Evolutionary conservation across 2,888 invertebrate species (phyloP).

Genomic region (Pegoplata infirma): DNA sequence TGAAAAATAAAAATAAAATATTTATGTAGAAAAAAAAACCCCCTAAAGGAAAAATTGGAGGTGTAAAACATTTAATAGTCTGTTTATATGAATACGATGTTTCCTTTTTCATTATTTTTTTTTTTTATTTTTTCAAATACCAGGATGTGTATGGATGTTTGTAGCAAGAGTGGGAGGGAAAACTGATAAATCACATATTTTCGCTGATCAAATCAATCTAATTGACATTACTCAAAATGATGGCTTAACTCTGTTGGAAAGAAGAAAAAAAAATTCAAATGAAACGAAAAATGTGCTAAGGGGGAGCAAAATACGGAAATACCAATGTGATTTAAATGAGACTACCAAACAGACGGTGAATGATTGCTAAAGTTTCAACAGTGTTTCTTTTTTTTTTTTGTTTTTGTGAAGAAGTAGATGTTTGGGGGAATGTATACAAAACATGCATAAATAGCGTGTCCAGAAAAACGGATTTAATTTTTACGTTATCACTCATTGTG

Average conservation of each 20-base stretch:
- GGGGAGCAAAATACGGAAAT: constrained; percentile 37
- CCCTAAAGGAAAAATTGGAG: constrained; percentile 52
- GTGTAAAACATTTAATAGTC: constrained; percentile 63
- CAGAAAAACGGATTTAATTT: too few species aligned
- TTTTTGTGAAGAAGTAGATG: background rate
- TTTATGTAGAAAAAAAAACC: constrained; percentile 15
- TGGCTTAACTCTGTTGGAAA: constrained; percentile 70
- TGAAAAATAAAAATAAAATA: constrained; percentile 43
- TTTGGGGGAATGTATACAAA: constrained; percentile 31
- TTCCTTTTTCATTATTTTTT: constrained; percentile 41
- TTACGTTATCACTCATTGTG: too few species aligned
- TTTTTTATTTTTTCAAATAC: background rate
- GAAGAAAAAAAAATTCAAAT: background rate
- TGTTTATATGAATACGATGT: constrained; percentile 49
- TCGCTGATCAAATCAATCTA: constrained; percentile 78
- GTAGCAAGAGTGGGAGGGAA: constrained; percentile 41
- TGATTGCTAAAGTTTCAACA: constrained; percentile 57
- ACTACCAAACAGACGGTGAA: constrained; percentile 62
- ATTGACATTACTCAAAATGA: constrained; percentile 78
- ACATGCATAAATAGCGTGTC: too few species aligned
- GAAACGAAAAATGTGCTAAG: background rate
- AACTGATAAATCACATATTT: constrained; percentile 77
- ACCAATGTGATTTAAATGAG: constrained; percentile 63
- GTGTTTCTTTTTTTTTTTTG: too few species aligned
- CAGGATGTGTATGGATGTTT: background rate